phyloP scores from a whole-genome alignment of 2,797 vertebrate species.

The Numenius phaeopus region DNA sequence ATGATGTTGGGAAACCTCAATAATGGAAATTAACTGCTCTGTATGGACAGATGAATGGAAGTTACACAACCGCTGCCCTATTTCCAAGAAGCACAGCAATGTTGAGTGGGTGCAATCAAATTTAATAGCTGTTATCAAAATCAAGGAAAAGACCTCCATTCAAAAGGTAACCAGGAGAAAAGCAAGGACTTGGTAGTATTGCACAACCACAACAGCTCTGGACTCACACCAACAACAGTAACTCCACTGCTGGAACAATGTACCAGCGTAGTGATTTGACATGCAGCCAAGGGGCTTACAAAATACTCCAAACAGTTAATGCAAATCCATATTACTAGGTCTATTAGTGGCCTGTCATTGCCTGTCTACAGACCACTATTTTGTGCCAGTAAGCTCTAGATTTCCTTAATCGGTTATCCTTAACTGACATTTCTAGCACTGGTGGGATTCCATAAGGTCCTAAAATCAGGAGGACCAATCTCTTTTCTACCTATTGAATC shows the following conservation, averaged over 20 bases:
- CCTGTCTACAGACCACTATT: slow-evolving; percentile 35
- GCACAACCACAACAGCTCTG: slow-evolving; percentile 41
- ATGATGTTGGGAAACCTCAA: slow-evolving; percentile 52
- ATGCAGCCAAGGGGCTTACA: slow-evolving; percentile 18
- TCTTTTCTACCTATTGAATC: neutral
- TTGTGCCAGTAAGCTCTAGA: neutral
- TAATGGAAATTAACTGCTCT: slow-evolving; percentile 42
- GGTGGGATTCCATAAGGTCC: neutral
- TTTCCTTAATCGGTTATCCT: neutral
- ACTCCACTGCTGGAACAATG: slow-evolving; percentile 19
- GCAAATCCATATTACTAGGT: slow-evolving; percentile 27
- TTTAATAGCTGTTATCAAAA: slow-evolving; percentile 51
- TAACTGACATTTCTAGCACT: neutral
- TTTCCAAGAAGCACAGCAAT: neutral
- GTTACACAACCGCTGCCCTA: neutral
- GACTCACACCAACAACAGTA: slow-evolving; percentile 47
- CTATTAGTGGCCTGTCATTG: slow-evolving; percentile 60
- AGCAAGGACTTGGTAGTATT: neutral
- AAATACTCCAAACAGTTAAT: slow-evolving; percentile 45
- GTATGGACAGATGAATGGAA: slow-evolving; percentile 42
- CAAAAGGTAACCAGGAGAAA: slow-evolving; percentile 3
- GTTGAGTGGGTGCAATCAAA: slow-evolving; percentile 1
- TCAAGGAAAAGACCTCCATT: slow-evolving; percentile 35
- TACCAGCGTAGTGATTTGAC: slow-evolving; percentile 23
- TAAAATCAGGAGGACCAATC: neutral